phyloP scores from a whole-genome alignment of 92 coral and sea anemone genomes.

The Palythoa caribaeorum region DNA sequence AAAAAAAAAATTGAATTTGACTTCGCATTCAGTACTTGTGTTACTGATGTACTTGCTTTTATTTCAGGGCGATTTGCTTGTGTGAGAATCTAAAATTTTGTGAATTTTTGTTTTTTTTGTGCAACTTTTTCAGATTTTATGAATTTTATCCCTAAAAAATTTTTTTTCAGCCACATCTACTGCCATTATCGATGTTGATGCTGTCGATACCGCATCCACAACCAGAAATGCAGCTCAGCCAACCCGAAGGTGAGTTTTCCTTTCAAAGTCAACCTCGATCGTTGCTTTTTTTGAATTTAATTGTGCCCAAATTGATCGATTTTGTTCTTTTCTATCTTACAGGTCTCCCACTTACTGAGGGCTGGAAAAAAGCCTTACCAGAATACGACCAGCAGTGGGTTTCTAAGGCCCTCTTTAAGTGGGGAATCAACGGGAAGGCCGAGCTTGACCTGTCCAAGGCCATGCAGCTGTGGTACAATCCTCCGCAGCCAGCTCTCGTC shows the following conservation, averaged over 20 bases:
- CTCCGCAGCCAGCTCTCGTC: conserved; percentile 28
- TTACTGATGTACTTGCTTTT: too few relatives aligned
- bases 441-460: background rate
- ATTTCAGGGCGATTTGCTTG: too few relatives aligned
- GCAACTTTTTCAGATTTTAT: too few relatives aligned
- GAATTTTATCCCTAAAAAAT: too few relatives aligned
- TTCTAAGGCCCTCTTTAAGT: background rate
- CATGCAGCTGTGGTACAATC: background rate
- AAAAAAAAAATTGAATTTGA: too few relatives aligned
- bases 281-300: too few relatives aligned
- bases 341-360: conserved; percentile 2
- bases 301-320: background rate
- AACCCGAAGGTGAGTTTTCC: background rate
- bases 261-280: background rate
- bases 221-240: background rate
- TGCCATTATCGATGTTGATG: too few relatives aligned
- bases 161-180: too few relatives aligned
- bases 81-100: too few relatives aligned
- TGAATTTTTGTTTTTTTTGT: too few relatives aligned
- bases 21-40: too few relatives aligned
- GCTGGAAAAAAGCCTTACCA: background rate
- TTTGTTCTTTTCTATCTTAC: background rate
- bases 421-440: background rate
- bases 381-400: background rate
- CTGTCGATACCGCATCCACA: background rate